A percentile compares a stretch with the other conserved stretches of the same genome.
Conservation (phyloP, 2,113 vertebrate species). For the Sterrhoptilus dennistouni region DNA sequence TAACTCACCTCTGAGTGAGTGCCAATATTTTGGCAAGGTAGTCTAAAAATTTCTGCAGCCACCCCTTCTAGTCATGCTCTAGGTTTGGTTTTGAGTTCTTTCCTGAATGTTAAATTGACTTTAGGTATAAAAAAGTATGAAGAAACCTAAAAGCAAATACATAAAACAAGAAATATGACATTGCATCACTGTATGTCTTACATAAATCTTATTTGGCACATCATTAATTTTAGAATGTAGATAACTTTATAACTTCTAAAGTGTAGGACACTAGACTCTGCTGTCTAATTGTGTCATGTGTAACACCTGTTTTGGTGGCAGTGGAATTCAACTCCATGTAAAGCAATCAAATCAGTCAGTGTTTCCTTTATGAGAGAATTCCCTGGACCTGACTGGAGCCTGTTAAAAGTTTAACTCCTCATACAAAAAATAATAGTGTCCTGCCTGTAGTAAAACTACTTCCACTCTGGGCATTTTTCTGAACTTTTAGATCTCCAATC, state of each 20-base stretch:
- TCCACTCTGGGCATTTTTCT: background rate
- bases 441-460: background rate
- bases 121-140: background rate
- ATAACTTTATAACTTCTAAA: background rate
- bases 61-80: background rate
- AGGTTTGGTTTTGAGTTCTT: background rate
- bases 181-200: background rate
- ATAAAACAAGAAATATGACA: background rate
- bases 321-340: background rate
- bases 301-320: background rate
- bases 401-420: background rate
- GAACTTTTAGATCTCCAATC: background rate
- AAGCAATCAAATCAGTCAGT: background rate
- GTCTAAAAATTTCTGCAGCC: background rate
- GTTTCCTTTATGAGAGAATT: background rate
- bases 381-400: background rate
- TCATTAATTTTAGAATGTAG: background rate
- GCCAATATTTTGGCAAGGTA: background rate
- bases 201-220: background rate
- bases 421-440: background rate
- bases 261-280: background rate
- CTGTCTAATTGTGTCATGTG: background rate
- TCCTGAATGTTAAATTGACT: background rate
- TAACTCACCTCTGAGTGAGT: background rate
- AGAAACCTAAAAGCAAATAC: background rate